These are phyloP conservation scores for Scarus forsteni DNA, from an alignment of 2,797 vertebrate genomes.

Conservation along the genomic window DNA sequence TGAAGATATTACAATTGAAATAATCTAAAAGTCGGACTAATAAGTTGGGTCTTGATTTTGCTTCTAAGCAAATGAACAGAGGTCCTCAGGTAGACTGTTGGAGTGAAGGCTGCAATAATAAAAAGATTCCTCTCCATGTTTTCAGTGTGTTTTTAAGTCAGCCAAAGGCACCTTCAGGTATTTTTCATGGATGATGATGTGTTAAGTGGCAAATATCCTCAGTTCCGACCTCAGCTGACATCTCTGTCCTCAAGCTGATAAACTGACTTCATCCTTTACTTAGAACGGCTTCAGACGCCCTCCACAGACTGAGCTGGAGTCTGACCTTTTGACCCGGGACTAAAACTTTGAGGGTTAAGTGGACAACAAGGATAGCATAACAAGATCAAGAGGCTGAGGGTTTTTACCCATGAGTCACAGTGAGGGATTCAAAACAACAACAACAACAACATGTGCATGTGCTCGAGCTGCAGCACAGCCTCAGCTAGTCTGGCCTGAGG, in stretches of 20 bases:
- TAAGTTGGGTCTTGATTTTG: too few species aligned
- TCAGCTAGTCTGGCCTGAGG: too few species aligned
- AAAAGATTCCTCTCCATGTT: too few species aligned
- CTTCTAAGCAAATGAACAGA: too few species aligned
- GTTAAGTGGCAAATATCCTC: not conserved
- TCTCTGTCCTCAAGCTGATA: not conserved
- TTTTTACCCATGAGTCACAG: not conserved
- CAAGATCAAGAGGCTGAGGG: not conserved
- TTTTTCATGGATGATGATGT: not conserved
- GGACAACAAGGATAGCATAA: not conserved
- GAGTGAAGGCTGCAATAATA: too few species aligned
- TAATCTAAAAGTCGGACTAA: too few species aligned
- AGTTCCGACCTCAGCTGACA: too few species aligned
- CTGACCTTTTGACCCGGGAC: not conserved
- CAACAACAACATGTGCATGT: not conserved
- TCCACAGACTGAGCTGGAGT: not conserved
- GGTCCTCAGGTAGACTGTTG: too few species aligned
- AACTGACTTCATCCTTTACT: not conserved
- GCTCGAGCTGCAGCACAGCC: not conserved
- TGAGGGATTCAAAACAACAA: slow-evolving; percentile 4
- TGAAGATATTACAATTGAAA: too few species aligned
- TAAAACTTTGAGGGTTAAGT: not conserved
- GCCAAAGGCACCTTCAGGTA: too few species aligned
- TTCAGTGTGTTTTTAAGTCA: not conserved
- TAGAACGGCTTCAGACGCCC: not conserved